Evolutionary conservation across 2,888 invertebrate species (phyloP).

Genomic region (Flexamia atlantica): DNA sequence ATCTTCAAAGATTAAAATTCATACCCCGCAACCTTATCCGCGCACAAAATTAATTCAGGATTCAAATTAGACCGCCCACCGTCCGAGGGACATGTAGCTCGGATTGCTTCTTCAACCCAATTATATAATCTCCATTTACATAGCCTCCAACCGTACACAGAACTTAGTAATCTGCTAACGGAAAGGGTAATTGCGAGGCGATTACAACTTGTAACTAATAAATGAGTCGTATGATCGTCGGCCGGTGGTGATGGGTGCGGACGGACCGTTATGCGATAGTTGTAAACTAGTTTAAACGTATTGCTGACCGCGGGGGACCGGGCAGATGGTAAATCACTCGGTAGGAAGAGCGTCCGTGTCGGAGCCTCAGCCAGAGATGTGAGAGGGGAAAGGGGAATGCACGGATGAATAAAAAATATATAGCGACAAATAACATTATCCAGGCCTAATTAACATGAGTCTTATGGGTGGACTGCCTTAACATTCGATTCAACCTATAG

Average conservation of each 20-base stretch:
- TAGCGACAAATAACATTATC: no score
- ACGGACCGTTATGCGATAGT: neutral
- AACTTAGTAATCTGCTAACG: slow-evolving; percentile 9
- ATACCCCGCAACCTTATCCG: neutral
- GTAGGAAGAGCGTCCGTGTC: neutral
- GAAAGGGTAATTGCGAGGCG: slow-evolving; percentile 19
- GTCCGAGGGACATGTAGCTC: neutral
- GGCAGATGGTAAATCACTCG: slow-evolving; percentile 27
- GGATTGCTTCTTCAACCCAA: slow-evolving; percentile 6
- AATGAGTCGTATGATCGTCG: slow-evolving; percentile 19
- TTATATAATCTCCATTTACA: slow-evolving; percentile 12
- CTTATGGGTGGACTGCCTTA: no score
- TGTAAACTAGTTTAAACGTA: slow-evolving; percentile 45
- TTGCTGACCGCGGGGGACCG: slow-evolving; percentile 4
- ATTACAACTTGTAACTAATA: slow-evolving; percentile 17
- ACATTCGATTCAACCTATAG: no score
- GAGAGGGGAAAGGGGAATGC: no score
- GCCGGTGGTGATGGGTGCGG: slow-evolving; percentile 5
- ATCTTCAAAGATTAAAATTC: neutral
- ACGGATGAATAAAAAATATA: no score
- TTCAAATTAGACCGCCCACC: slow-evolving; percentile 6
- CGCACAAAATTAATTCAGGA: neutral
- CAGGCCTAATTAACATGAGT: no score
- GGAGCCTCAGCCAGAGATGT: no score
- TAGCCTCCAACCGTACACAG: slow-evolving; percentile 10